A percentile compares a stretch with the other conserved stretches of the same genome.
Evolutionary conservation across 2,888 invertebrate genomes (phyloP).

Genomic region (Tortrix viridana): DNA sequence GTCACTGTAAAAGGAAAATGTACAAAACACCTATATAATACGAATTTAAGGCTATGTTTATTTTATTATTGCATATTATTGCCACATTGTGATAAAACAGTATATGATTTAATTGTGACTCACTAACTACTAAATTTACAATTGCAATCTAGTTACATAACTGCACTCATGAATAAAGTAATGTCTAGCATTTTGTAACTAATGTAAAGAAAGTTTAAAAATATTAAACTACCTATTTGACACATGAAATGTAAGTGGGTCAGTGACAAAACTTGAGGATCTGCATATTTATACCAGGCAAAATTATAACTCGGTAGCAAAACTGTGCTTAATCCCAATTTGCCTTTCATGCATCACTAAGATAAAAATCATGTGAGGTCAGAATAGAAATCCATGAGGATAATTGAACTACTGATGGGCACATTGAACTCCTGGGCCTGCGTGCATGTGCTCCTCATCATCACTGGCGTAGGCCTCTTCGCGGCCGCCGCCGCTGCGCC

Average conservation of each 20-base stretch:
- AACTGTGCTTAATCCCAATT: constrained; percentile 7
- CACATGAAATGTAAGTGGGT: constrained; percentile 39
- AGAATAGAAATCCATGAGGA: constrained; percentile 66
- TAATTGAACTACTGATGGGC: constrained; percentile 89
- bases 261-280: constrained; percentile 2
- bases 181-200: constrained; percentile 54
- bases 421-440: constrained; percentile 89
- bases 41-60: constrained; percentile 32
- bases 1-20: constrained; percentile 28
- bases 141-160: constrained; percentile 49
- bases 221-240: constrained; percentile 68
- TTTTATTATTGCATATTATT: constrained; percentile 36
- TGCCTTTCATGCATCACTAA: constrained; percentile 33
- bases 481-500: constrained; percentile 65
- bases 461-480: constrained; percentile 90
- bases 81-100: constrained; percentile 38
- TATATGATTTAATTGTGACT: constrained; percentile 42
- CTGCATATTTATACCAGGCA: neutral
- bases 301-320: constrained; percentile 1
- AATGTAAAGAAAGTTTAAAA: constrained; percentile 58
- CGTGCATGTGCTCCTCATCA: constrained; percentile 82
- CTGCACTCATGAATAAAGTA: constrained; percentile 50
- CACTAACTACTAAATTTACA: constrained; percentile 43
- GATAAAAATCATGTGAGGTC: constrained; percentile 73
- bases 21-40: constrained; percentile 30